Base-by-base conservation (phyloP, 2,113 vertebrate species). In the Meriones unguiculatus region DNA sequence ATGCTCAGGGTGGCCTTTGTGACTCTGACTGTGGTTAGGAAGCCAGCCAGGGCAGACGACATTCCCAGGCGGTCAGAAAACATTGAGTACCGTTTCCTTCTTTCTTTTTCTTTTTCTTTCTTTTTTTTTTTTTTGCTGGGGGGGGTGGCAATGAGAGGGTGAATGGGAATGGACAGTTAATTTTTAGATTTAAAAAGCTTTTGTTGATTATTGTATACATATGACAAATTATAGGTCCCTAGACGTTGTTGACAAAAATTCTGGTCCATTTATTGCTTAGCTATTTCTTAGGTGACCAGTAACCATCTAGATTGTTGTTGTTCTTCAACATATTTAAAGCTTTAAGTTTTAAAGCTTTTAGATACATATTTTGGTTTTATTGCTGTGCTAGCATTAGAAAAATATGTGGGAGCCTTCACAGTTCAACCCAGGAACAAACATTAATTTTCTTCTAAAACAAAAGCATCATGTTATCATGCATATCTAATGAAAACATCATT, bases 1-100 rank as follows among this genome's bases (percentile, higher is more conserved):
- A 1, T 87, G 64, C 96, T 77, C n/a, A 62, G 87, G 87, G 95
- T 95, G 93, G 97, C 92, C 95, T 3, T 96, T 97, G 28, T 64
- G 77, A 38, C 86, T 97, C 93, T 96, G 73, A 87, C 28, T 90
- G 88, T 24, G 95, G 38, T 91, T 59, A 10, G 72, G 94, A 92
- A 75, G 80, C 15, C 41, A 54, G 88, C 70, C 87, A 82, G 75
- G 38, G 72, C 35, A 59, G 54, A 67, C 65, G 88, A 59, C 5
- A 12, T 80, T 91, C 22, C 87, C 73, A 59, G 82, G 67, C 85
- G 69, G 85, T 80, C 12, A 32, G 67, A 41, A 41, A 72, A 76
- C 18, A 70, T 88, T 20, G 13, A 95, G 82, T 81, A 59, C 25
- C 0, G 3, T 57, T 22, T 92, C 5, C n/a, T 87, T 91, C 70